Base-by-base conservation (phyloP, 1,140 invertebrate genomes). In the Scaptomyza montana region DNA sequence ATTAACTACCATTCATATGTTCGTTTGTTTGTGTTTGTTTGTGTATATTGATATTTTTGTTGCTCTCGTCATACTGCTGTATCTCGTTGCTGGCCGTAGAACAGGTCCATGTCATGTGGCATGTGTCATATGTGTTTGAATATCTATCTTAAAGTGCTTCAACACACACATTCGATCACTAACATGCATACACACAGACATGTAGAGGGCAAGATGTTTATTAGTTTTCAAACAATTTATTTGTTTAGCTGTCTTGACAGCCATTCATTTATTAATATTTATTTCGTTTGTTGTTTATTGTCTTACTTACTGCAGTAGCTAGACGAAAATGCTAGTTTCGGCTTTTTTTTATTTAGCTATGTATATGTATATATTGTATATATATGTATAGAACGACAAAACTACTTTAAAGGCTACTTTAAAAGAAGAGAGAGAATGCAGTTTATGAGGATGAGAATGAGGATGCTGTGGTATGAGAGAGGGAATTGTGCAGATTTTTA, bases 181-280 rank as follows among this genome's bases (percentile, higher is more conserved):
- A 16, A 16, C 8, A 33, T 25, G 21, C 10, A 30, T 4, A 25
- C 21, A 30, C 10, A 67, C 7, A 43, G 13, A 50, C n/a, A 49
- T 43, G 33, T 21, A 21, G 33, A 63, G 57, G 16, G 43, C 8
- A 25, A 53, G 25, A 81, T 75, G 68, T 73, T 82, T 81, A 87
- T 87, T 81, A 86, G 81, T 87, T 87, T 64, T 59, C 67, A 66
- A 74, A 71, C 67, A 78, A 87, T 78, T 79, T 82, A 81, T 86
- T 86, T 87, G 67, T 61, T 76, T 82, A 82, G 82, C 82, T 86
- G 82, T 74, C 80, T 73, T 69, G 77, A 55, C 64, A 80, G 80
- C 79, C 74, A 65, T 64, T 80, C 47, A 65, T 78, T 78, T 87
- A 74, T 67, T 77, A 62, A 63, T 84, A 84, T 85, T 84, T 85